These are phyloP conservation scores for Heliconius hermathena DNA, from an alignment of 1,140 invertebrate species.

Conservation along the genomic window DNA sequence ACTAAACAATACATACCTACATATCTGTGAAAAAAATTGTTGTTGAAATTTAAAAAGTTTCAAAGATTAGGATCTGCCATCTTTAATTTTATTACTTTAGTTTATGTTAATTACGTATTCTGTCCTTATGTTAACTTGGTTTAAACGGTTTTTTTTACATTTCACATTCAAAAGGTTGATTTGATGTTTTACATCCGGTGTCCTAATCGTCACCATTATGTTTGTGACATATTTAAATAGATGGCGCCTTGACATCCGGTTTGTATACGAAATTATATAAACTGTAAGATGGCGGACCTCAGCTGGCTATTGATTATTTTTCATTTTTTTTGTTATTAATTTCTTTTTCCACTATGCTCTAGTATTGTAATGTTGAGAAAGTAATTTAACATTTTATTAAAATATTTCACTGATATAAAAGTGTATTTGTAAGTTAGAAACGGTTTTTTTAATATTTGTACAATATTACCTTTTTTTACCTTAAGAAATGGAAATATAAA, in stretches of 20 bases:
- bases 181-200: conserved; percentile 27
- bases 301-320: too few relatives aligned
- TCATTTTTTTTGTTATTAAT: too few relatives aligned
- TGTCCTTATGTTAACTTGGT: not conserved
- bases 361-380: too few relatives aligned
- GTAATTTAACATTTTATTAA: too few relatives aligned
- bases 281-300: too few relatives aligned
- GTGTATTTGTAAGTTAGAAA: too few relatives aligned
- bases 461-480: too few relatives aligned
- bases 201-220: conserved; percentile 24
- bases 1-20: too few relatives aligned
- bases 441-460: too few relatives aligned
- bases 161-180: conserved; percentile 24
- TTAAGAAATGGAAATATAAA: too few relatives aligned
- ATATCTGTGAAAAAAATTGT: not conserved
- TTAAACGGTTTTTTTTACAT: conserved; percentile 2
- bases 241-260: conserved; percentile 24
- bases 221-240: conserved; percentile 33
- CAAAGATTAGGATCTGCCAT: not conserved
- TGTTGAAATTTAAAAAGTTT: not conserved
- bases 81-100: conserved; percentile 1
- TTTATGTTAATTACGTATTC: conserved; percentile 9
- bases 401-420: too few relatives aligned
- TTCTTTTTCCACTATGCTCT: too few relatives aligned
- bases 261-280: not conserved